Evolutionary conservation across 2,797 vertebrate genomes (phyloP), one percentile per base, ranked within the genome.

Genomic region (Psittacula echo): DNA sequence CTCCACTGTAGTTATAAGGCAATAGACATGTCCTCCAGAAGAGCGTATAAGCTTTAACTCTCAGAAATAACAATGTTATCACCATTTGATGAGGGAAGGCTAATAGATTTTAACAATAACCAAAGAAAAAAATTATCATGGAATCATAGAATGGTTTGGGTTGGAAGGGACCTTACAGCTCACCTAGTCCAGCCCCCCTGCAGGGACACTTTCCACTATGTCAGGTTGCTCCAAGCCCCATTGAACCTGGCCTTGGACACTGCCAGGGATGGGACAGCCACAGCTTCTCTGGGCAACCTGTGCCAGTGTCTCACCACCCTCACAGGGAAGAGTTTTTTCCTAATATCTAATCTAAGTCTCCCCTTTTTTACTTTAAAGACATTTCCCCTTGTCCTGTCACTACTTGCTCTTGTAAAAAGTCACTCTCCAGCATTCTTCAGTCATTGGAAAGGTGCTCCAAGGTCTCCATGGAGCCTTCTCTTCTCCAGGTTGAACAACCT

Each of bases 61-160:
- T 62, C 16, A 56, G 30, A 72, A 32, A 10, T 32, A 95, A 76
- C 68, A 89, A 5, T 1, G 11, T 87, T 92, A 53, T 74, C 80
- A 61, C 44, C 4, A 5, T 51, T 88, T 1, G 0, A 5, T 45
- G 45, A 82, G 45, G 39, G 73, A 75, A 61, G 21, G 22, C 7
- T 53, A 82, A 88, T 51, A 44, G 68, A 79, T 84, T 93, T 92
- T 37, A 85, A 85, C 26, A 93, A 39, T 76, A 94, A 85, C 4
- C 62, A 82, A 87, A 94, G 41, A 10, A 80, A 67, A 78, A 30
- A 89, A 34, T 34, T 24, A 24, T 58, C n/a, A 58, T 58, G 56
- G 56, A 34, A 24, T 34, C 22, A 34, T 10, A 34, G 14, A 58
- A 34, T 23, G n/a, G 13, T 24, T 58, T 58, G 21, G 9, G 56